A percentile compares a stretch with the other conserved stretches of the same genome.
Evolutionary conservation across 1,140 invertebrate genomes (phyloP).

Genomic region (Heliconius eleuchia): DNA sequence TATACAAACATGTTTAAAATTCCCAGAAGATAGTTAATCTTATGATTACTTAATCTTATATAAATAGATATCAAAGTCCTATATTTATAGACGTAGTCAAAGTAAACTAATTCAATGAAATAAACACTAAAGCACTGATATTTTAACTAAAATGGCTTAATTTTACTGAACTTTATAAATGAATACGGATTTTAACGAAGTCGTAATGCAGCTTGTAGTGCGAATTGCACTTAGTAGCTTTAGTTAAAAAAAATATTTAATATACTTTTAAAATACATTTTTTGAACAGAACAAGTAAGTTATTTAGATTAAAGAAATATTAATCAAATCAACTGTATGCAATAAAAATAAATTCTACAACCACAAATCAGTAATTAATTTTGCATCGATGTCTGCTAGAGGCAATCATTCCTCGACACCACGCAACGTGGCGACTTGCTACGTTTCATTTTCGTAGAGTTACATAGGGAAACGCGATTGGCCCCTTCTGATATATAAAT

Average conservation of each 20-base stretch:
- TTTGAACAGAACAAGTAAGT: no score
- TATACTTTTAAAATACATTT: not conserved
- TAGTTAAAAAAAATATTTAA: not conserved
- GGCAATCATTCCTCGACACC: no score
- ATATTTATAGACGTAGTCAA: constrained; percentile 19
- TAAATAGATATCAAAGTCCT: constrained; percentile 15
- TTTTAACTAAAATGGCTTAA: constrained; percentile 33
- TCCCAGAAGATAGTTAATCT: not conserved
- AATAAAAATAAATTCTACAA: no score
- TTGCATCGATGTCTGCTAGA: no score
- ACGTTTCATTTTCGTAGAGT: no score
- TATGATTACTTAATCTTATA: not conserved
- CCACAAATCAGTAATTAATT: no score
- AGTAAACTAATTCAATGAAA: constrained; percentile 25
- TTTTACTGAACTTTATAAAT: constrained; percentile 14
- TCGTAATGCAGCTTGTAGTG: not conserved
- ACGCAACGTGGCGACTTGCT: no score
- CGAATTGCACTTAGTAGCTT: no score
- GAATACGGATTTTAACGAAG: not conserved
- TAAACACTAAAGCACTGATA: constrained; percentile 22
- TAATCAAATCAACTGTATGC: no score
- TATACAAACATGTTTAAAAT: not conserved
- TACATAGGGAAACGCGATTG: no score
- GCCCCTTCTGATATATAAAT: no score
- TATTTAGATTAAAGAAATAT: no score